A percentile compares a stretch with the other conserved stretches of the same genome.
Conservation (phyloP, 2,113 vertebrate genomes). For the Cavia porcellus region DNA sequence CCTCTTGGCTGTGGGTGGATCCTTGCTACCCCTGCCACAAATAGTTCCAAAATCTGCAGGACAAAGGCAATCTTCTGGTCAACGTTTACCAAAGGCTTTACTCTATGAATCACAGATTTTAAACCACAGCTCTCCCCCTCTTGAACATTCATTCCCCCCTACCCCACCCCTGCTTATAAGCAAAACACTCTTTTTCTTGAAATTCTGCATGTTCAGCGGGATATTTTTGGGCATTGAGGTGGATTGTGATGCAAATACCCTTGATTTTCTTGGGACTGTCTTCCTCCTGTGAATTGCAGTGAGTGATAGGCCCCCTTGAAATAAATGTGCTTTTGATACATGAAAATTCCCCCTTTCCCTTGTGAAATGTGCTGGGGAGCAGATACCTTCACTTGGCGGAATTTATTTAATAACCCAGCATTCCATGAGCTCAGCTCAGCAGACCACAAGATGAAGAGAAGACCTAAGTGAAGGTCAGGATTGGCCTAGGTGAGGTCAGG, state of each 20-base stretch:
- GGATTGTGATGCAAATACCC: conserved; percentile 86
- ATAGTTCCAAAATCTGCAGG: not conserved
- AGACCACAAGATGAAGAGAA: not conserved
- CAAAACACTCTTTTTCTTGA: conserved; percentile 73
- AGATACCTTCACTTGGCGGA: conserved; percentile 15
- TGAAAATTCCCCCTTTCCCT: conserved; percentile 73
- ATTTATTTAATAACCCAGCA: conserved; percentile 47
- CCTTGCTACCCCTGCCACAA: not conserved
- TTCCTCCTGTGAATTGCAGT: conserved; percentile 79
- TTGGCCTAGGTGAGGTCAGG: not conserved
- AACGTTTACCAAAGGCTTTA: not conserved
- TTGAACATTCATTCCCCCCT: conserved; percentile 45
- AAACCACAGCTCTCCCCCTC: conserved; percentile 37
- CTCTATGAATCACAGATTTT: conserved; percentile 11
- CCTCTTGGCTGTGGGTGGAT: too few species aligned
- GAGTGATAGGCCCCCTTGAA: conserved; percentile 71
- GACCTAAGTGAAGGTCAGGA: rapidly evolving
- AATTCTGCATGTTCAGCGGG: conserved; percentile 78
- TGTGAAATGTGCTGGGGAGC: conserved; percentile 55
- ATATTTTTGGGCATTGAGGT: conserved; percentile 81
- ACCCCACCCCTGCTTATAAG: conserved; percentile 70
- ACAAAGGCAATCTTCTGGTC: not conserved
- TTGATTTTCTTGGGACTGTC: conserved; percentile 84
- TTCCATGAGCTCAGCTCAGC: not conserved
- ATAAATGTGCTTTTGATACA: conserved; percentile 72